phyloP scores from a whole-genome alignment of 2,113 vertebrate genomes.

The Bombycilla garrulus region DNA sequence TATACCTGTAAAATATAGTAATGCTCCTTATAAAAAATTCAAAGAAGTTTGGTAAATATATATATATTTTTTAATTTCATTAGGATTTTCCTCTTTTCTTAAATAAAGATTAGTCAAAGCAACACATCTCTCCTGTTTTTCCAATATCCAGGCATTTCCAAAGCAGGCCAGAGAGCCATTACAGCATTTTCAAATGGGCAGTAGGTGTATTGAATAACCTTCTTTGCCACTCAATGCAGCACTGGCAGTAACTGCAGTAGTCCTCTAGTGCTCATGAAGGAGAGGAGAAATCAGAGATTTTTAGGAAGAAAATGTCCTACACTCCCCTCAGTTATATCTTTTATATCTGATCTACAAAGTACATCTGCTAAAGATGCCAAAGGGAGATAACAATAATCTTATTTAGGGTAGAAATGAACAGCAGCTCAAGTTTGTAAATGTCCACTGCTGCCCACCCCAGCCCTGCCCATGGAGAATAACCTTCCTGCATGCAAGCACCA shows the following conservation, averaged over 20 bases:
- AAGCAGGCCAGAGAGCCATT: background rate
- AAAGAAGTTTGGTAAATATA: background rate
- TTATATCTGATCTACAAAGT: background rate
- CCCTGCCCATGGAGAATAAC: background rate
- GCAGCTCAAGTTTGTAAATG: rapidly evolving
- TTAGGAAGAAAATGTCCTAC: background rate
- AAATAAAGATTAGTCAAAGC: background rate
- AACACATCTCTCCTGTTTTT: background rate
- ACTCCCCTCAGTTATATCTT: background rate
- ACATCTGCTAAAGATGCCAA: background rate
- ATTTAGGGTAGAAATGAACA: background rate
- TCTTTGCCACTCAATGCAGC: background rate
- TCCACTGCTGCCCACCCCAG: background rate
- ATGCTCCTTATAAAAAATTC: background rate
- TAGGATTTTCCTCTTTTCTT: background rate
- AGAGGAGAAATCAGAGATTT: background rate
- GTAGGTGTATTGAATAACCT: background rate
- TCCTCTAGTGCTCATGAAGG: background rate
- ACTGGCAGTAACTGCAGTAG: background rate
- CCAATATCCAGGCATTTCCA: background rate
- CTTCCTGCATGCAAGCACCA: background rate
- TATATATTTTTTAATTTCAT: background rate
- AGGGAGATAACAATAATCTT: background rate
- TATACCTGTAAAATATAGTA: background rate
- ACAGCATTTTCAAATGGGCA: background rate